Percentiles rank a stretch among this genome's conserved stretches.
Conservation (phyloP, 2,888 invertebrate species). For the Melolontha melolontha region DNA sequence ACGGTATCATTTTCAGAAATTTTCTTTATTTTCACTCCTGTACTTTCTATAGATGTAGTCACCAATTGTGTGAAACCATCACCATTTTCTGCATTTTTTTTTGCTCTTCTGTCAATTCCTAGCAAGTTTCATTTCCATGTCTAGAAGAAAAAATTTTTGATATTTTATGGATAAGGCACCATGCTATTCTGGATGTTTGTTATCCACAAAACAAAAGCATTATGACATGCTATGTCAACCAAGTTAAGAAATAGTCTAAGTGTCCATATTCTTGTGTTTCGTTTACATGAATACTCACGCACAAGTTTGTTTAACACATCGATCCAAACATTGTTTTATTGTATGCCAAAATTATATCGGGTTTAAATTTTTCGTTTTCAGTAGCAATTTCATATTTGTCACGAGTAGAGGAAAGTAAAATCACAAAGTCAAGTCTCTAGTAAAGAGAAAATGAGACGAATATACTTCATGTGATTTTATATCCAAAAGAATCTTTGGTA, state of each 20-base stretch:
- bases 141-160: background rate
- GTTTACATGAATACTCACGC: no score
- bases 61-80: background rate
- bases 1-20: no score
- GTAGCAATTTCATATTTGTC: no score
- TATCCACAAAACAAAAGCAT: constrained; percentile 1
- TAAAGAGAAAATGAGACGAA: no score
- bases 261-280: background rate
- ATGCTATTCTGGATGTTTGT: background rate
- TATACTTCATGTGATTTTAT: no score
- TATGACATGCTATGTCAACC: constrained; percentile 4
- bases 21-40: constrained; percentile 4
- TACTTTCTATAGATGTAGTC: constrained; percentile 2
- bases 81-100: background rate
- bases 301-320: constrained; percentile 13
- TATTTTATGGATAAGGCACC: background rate
- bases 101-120: background rate
- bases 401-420: no score
- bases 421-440: no score
- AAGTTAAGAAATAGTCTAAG: background rate
- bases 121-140: background rate
- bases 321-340: background rate
- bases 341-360: background rate
- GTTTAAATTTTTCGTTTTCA: no score
- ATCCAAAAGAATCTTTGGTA: no score